Conservation (phyloP, 2,113 vertebrate species). For the Triplophysa dalaica region DNA sequence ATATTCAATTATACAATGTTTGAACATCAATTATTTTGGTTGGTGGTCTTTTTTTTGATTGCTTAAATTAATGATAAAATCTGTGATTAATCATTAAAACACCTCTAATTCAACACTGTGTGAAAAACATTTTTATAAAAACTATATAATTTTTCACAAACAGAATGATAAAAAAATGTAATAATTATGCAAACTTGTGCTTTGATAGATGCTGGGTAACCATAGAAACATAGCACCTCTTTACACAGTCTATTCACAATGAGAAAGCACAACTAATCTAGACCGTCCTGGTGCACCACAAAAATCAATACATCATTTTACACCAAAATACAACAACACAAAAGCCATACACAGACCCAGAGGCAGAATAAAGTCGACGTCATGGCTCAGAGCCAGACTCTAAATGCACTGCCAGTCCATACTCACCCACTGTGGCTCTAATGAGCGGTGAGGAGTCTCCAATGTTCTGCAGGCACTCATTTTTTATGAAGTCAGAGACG, state of each 20-base stretch:
- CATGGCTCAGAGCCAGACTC: background rate
- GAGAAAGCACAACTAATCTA: background rate
- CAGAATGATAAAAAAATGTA: background rate
- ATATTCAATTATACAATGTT: too few relatives aligned
- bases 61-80: too few relatives aligned
- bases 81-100: too few relatives aligned
- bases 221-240: constrained; percentile 10
- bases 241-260: background rate
- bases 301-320: constrained; percentile 2
- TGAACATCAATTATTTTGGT: too few relatives aligned
- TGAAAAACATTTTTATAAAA: background rate
- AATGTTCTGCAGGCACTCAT: constrained; percentile 93
- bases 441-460: constrained; percentile 96
- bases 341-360: background rate
- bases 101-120: background rate
- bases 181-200: too few relatives aligned
- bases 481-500: constrained; percentile 96
- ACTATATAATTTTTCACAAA: background rate
- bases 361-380: background rate
- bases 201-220: background rate
- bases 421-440: constrained; percentile 95
- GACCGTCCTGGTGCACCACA: background rate
- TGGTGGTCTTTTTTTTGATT: too few relatives aligned
- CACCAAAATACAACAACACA: background rate
- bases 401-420: background rate